phyloP scores from a whole-genome alignment of 2,797 vertebrate species.

The Chromis chromis region DNA sequence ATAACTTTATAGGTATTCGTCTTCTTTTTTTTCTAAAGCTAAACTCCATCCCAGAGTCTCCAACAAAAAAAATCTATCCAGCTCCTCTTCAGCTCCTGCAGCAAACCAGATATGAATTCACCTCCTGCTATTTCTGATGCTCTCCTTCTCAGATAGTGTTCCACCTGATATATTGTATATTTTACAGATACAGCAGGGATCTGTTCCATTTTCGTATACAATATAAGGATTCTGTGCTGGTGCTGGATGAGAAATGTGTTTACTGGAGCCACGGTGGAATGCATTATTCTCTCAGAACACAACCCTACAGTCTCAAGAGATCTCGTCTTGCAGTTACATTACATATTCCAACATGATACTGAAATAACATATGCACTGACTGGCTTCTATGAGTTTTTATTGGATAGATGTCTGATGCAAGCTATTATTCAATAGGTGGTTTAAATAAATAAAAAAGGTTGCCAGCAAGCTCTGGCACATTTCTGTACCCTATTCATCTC shows the following conservation, averaged over 20 bases:
- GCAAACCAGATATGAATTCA: neutral
- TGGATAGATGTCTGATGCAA: neutral
- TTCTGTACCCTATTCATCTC: neutral
- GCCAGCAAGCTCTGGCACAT: neutral
- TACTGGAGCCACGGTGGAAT: slow-evolving; percentile 20
- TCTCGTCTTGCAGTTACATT: neutral
- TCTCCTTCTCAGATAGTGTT: neutral
- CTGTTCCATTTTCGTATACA: slow-evolving; percentile 32
- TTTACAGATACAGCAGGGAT: slow-evolving; percentile 15
- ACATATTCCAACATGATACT: slow-evolving; percentile 5
- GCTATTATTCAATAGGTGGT: neutral
- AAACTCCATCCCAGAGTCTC: too few relatives aligned
- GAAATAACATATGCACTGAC: neutral
- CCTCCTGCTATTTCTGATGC: neutral
- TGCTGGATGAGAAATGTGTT: slow-evolving; percentile 25
- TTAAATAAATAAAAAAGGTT: neutral
- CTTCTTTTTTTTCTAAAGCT: too few relatives aligned
- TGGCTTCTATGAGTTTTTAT: neutral
- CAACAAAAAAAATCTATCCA: neutral
- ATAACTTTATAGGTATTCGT: too few relatives aligned
- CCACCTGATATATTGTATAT: slow-evolving; percentile 42
- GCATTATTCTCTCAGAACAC: slow-evolving; percentile 31
- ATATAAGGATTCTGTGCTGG: slow-evolving; percentile 7
- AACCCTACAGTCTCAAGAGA: slow-evolving; percentile 9
- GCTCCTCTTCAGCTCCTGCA: neutral